A percentile compares a stretch with the other conserved stretches of the same genome.
These are phyloP conservation scores for Hesperophylax magnus DNA, from an alignment of 1,140 invertebrate genomes.

Conservation along the genomic window DNA sequence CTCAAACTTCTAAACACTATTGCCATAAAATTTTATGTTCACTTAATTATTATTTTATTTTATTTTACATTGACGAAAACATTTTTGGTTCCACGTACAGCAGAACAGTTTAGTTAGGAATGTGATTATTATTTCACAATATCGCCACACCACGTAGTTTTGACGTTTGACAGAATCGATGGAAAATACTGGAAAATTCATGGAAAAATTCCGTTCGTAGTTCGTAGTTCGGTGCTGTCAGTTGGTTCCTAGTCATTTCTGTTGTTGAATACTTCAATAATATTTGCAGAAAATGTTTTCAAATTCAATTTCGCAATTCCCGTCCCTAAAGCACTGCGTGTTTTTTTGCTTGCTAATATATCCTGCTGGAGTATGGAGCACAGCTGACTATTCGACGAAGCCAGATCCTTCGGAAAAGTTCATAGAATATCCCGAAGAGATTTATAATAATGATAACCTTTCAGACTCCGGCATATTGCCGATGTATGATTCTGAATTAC, in stretches of 20 bases:
- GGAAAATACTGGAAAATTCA: not conserved
- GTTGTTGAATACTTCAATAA: not conserved
- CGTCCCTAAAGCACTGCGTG: not conserved
- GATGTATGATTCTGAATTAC: conserved; percentile 13
- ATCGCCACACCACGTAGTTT: not conserved
- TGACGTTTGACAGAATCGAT: conserved; percentile 28
- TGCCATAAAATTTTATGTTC: no score
- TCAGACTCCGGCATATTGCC: conserved; percentile 8
- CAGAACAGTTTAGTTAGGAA: not conserved
- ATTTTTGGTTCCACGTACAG: no score
- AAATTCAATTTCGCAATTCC: not conserved
- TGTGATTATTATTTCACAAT: not conserved
- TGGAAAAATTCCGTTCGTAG: not conserved
- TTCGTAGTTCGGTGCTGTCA: not conserved
- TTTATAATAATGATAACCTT: conserved; percentile 22
- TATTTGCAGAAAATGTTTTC: conserved; percentile 1
- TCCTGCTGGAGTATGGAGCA: conserved; percentile 26
- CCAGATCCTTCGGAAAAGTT: conserved; percentile 4
- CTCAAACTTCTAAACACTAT: no score
- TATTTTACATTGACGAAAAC: no score
- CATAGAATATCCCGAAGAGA: conserved; percentile 20
- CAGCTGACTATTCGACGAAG: conserved; percentile 2
- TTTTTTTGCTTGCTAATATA: conserved; percentile 27
- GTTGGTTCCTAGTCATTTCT: not conserved
- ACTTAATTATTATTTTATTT: no score